phyloP scores from a whole-genome alignment of 2,888 invertebrate species.

The Dryobotodes eremita region DNA sequence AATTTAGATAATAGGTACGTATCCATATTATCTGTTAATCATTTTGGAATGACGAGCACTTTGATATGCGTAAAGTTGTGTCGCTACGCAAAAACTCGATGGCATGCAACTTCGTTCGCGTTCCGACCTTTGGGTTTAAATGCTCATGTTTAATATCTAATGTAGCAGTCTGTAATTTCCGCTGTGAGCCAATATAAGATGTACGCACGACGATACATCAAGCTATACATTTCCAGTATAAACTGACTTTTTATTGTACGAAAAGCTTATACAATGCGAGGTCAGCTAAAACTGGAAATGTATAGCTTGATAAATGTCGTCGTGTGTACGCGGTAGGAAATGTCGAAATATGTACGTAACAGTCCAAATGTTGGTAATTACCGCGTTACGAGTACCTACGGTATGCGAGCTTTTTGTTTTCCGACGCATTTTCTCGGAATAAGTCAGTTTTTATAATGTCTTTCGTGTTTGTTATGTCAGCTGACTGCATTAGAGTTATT shows the following conservation, averaged over 20 bases:
- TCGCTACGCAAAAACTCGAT: neutral
- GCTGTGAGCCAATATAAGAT: conserved; percentile 60
- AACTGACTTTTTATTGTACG: too few species aligned
- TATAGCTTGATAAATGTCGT: too few species aligned
- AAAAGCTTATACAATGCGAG: too few species aligned
- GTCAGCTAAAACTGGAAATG: too few species aligned
- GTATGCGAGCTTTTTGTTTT: conserved; percentile 17
- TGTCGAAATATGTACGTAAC: conserved; percentile 53
- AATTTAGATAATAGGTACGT: conserved; percentile 12
- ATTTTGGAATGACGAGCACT: neutral
- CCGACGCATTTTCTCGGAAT: neutral
- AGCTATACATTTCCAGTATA: too few species aligned
- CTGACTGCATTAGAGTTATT: neutral
- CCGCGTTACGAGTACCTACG: neutral
- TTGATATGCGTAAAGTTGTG: neutral
- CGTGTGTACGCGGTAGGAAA: conserved; percentile 32
- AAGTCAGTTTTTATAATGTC: neutral
- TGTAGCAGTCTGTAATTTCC: conserved; percentile 61
- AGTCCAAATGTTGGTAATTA: conserved; percentile 44
- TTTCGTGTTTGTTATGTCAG: neutral
- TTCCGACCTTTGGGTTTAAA: conserved; percentile 35
- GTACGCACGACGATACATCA: neutral
- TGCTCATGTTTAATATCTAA: conserved; percentile 53
- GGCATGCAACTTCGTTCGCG: conserved; percentile 30
- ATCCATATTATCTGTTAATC: conserved; percentile 12